These are phyloP conservation scores for Bombus sibiricus DNA, from an alignment of 1,140 invertebrate species.

Conservation along the genomic window DNA sequence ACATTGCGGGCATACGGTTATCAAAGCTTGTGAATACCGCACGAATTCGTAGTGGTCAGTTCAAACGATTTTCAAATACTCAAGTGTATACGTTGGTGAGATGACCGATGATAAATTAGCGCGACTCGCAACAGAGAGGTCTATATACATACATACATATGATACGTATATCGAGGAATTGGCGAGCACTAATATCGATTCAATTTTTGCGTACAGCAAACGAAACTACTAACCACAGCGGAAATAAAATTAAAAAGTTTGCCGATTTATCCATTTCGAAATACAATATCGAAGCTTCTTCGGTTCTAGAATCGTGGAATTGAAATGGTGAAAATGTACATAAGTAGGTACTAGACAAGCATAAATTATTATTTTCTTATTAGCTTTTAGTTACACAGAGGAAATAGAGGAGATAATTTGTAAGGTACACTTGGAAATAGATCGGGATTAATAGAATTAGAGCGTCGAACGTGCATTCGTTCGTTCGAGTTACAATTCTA, in stretches of 20 bases:
- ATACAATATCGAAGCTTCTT: background rate
- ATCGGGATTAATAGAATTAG: conserved; percentile 17
- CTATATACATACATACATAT: background rate
- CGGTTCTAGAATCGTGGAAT: background rate
- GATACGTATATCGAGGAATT: conserved; percentile 32
- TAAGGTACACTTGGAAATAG: background rate
- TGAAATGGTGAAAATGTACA: background rate
- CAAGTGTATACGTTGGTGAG: conserved; percentile 45
- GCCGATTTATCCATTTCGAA: background rate
- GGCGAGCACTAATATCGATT: conserved; percentile 2
- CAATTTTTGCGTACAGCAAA: conserved; percentile 2
- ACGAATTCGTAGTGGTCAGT: conserved; percentile 61
- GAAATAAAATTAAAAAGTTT: background rate
- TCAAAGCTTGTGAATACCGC: conserved; percentile 65
- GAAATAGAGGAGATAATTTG: background rate
- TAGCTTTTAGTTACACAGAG: background rate
- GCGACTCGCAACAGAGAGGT: conserved; percentile 41
- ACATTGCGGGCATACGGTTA: conserved; percentile 67
- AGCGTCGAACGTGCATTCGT: conserved; percentile 21
- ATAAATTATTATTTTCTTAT: background rate
- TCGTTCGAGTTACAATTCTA: conserved; percentile 20
- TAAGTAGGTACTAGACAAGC: background rate
- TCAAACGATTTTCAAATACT: conserved; percentile 75
- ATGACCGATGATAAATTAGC: conserved; percentile 59
- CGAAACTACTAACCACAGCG: no score